These are phyloP conservation scores for Diorhabda sublineata DNA, from an alignment of 1,140 invertebrate species.

Conservation along the genomic window DNA sequence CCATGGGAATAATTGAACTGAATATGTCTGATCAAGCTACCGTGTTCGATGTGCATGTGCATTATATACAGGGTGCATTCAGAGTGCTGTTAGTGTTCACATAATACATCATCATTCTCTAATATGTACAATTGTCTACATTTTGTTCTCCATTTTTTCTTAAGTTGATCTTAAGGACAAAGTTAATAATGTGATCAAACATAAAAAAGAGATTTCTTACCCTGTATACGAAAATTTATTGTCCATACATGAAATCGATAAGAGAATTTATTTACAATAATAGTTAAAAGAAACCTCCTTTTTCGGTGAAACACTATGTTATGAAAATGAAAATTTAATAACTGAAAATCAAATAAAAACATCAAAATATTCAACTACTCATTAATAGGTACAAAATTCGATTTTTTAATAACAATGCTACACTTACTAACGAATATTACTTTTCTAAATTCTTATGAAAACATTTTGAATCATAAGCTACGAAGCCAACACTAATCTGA, in stretches of 20 bases:
- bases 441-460: background rate
- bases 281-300: constrained; percentile 3
- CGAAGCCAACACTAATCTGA: constrained; percentile 2
- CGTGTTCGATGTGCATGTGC: constrained; percentile 27
- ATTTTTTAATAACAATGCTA: background rate
- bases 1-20: background rate
- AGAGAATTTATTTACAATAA: background rate
- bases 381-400: background rate
- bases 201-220: constrained; percentile 25
- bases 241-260: background rate
- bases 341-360: background rate
- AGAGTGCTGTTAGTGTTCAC: constrained; percentile 23
- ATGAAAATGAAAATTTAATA: background rate
- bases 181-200: constrained; percentile 1
- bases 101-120: constrained; percentile 20
- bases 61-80: constrained; percentile 33
- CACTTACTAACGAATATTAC: background rate
- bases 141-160: background rate
- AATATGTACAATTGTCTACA: constrained; percentile 21
- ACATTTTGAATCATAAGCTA: constrained; percentile 5
- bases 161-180: background rate
- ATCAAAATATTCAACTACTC: background rate
- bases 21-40: constrained; percentile 13
- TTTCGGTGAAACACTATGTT: constrained; percentile 6
- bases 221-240: constrained; percentile 19